Conservation (phyloP, 2,888 invertebrate species). For the Baronia brevicornis region DNA sequence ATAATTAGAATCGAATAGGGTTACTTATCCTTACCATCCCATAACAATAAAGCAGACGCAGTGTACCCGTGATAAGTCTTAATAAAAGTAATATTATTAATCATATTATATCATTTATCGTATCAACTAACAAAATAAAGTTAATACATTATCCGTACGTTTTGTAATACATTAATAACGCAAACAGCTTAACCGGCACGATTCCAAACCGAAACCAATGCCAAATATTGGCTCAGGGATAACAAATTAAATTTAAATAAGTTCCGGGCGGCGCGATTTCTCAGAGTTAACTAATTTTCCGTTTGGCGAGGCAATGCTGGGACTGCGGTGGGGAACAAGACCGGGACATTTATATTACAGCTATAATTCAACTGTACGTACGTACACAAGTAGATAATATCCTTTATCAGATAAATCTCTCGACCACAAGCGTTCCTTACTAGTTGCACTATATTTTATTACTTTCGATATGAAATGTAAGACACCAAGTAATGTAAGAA, state of each 20-base stretch:
- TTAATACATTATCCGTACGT: too few species aligned
- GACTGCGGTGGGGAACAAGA: neutral
- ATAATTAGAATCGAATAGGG: too few species aligned
- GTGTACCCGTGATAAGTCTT: too few species aligned
- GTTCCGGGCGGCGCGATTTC: slow-evolving; percentile 10
- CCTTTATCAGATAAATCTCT: slow-evolving; percentile 9
- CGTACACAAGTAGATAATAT: slow-evolving; percentile 12
- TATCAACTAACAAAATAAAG: too few species aligned
- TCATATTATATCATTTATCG: too few species aligned
- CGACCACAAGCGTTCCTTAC: slow-evolving; percentile 12
- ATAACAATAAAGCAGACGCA: too few species aligned
- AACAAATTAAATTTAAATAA: slow-evolving; percentile 30
- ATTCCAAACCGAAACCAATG: slow-evolving; percentile 21
- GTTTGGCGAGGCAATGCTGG: slow-evolving; percentile 15
- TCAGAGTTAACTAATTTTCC: slow-evolving; percentile 22
- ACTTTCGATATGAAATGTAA: too few species aligned
- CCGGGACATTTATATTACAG: slow-evolving; percentile 7
- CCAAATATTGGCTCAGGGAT: slow-evolving; percentile 27
- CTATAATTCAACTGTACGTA: slow-evolving; percentile 14
- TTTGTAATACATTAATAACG: slow-evolving; percentile 14
- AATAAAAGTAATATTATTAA: too few species aligned
- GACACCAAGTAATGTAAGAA: too few species aligned
- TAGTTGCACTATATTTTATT: slow-evolving; percentile 2
- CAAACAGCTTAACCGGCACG: slow-evolving; percentile 14
- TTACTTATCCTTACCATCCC: too few species aligned